phyloP scores from a whole-genome alignment of 2,888 invertebrate genomes.

The Drosophila koepferae region DNA sequence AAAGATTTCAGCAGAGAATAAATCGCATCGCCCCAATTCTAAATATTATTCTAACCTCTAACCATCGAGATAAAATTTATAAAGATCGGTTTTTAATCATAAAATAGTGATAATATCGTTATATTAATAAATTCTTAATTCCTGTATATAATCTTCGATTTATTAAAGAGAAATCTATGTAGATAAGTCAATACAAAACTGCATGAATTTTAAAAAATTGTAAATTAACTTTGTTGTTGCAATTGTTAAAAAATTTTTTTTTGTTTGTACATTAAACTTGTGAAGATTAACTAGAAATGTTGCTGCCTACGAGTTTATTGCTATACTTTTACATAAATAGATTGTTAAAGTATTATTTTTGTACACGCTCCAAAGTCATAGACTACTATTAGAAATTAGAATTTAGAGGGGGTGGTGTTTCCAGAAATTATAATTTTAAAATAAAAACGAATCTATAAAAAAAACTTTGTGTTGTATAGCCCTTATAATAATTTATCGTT shows the following conservation, averaged over 20 bases:
- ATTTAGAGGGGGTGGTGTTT: not conserved
- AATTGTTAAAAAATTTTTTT: constrained; percentile 6
- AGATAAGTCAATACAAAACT: constrained; percentile 12
- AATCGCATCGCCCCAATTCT: constrained; percentile 69
- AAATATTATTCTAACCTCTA: constrained; percentile 73
- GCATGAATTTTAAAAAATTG: constrained; percentile 14
- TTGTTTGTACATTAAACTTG: constrained; percentile 9
- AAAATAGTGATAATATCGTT: constrained; percentile 54
- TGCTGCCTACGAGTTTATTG: not conserved
- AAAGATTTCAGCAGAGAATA: constrained; percentile 81
- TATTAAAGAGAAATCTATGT: constrained; percentile 6
- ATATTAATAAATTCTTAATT: constrained; percentile 45
- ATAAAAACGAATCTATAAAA: not conserved
- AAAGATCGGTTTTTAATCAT: constrained; percentile 72
- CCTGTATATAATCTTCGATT: constrained; percentile 50
- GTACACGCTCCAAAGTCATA: not conserved
- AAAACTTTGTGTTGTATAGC: not conserved
- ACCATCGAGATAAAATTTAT: constrained; percentile 83
- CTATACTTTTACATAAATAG: not conserved
- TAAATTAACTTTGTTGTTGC: constrained; percentile 9
- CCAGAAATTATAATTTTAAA: not conserved
- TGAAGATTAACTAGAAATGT: constrained; percentile 1
- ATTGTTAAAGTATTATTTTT: not conserved
- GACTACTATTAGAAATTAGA: not conserved
- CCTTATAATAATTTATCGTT: no score